These are phyloP conservation scores for Drosophila atroscutellata DNA, from an alignment of 2,888 invertebrate genomes.

Conservation along the genomic window DNA sequence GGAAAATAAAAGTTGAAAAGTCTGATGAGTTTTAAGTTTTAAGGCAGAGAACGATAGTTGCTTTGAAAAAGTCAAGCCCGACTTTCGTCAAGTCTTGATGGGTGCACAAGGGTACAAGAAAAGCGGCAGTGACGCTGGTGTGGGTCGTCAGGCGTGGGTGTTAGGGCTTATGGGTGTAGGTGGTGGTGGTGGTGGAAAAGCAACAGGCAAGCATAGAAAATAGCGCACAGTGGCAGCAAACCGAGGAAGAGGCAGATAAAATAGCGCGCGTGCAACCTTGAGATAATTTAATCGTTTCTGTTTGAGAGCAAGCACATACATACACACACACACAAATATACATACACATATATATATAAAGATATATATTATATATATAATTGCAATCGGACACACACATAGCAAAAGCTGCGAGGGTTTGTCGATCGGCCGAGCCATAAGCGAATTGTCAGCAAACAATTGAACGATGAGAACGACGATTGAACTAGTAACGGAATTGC, in stretches of 20 bases:
- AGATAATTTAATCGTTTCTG: slow-evolving; percentile 75
- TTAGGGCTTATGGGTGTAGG: background rate
- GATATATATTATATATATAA: slow-evolving; percentile 14
- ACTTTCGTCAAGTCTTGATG: background rate
- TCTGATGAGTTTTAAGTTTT: background rate
- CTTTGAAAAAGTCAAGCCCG: background rate
- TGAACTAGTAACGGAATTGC: background rate
- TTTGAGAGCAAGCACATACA: slow-evolving; percentile 64
- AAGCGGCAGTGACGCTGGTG: background rate
- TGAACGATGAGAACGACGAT: slow-evolving; percentile 29
- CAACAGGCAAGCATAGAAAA: slow-evolving; percentile 38
- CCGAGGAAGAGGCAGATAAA: slow-evolving; percentile 45
- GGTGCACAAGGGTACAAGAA: background rate
- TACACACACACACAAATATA: slow-evolving; percentile 19
- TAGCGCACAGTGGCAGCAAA: slow-evolving; percentile 31
- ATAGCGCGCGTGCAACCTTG: slow-evolving; percentile 77
- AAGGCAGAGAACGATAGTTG: background rate
- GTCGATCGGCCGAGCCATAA: slow-evolving; percentile 56
- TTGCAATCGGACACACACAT: background rate
- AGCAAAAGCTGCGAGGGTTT: slow-evolving; percentile 14
- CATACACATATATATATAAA: slow-evolving; percentile 8
- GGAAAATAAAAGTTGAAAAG: background rate
- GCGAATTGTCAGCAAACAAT: slow-evolving; percentile 59
- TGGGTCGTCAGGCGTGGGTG: background rate
- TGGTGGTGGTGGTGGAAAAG: slow-evolving; percentile 20